These are phyloP conservation scores for Montipora efflorescens DNA, from an alignment of 64 coral and sea anemone genomes.

Conservation along the genomic window DNA sequence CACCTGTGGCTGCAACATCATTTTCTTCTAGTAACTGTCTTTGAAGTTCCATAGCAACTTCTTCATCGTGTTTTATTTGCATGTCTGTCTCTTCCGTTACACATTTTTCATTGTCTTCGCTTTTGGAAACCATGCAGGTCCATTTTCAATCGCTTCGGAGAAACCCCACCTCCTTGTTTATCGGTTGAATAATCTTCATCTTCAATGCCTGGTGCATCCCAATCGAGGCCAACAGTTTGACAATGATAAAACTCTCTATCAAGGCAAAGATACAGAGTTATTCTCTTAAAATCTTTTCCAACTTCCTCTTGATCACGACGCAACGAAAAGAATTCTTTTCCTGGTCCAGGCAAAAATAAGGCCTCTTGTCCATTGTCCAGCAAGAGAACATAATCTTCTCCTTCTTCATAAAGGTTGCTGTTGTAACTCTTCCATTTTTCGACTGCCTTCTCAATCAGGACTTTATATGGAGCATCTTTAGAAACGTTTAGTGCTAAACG, in stretches of 20 bases:
- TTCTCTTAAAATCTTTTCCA: slow-evolving; percentile 81
- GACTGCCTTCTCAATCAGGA: slow-evolving; percentile 58
- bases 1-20: slow-evolving; percentile 9
- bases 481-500: slow-evolving; percentile 61
- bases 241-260: slow-evolving; percentile 60
- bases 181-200: slow-evolving; percentile 5
- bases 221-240: not conserved
- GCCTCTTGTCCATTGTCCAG: not conserved
- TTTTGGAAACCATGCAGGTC: not conserved
- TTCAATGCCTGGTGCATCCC: slow-evolving; percentile 19
- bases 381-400: slow-evolving; percentile 78
- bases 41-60: slow-evolving; percentile 50
- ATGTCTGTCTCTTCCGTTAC: slow-evolving; percentile 3
- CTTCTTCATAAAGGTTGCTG: slow-evolving; percentile 74
- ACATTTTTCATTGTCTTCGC: not conserved
- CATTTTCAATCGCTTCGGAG: slow-evolving; percentile 5
- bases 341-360: slow-evolving; percentile 72
- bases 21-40: slow-evolving; percentile 25
- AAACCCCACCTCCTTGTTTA: not conserved
- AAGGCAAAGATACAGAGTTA: slow-evolving; percentile 86
- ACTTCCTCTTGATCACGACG: slow-evolving; percentile 71
- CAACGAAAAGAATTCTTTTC: slow-evolving; percentile 67
- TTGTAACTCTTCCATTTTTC: slow-evolving; percentile 79
- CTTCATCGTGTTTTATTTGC: slow-evolving; percentile 19
- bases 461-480: slow-evolving; percentile 53